These are phyloP conservation scores for Bicyclus anynana DNA, from an alignment of 1,140 invertebrate species.

Conservation along the genomic window DNA sequence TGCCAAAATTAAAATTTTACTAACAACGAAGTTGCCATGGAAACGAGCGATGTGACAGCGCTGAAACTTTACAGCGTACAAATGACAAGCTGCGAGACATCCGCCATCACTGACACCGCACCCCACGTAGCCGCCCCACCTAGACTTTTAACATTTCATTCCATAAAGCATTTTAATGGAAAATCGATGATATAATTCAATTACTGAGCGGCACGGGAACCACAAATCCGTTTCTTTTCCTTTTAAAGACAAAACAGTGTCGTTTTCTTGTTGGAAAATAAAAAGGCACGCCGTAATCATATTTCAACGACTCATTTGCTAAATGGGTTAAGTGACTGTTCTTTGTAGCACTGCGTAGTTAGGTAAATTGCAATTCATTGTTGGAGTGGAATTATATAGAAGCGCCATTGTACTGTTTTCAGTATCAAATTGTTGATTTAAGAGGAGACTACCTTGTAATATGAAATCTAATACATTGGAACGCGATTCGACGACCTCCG, in stretches of 20 bases:
- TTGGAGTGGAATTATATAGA: constrained; percentile 7
- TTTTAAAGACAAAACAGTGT: constrained; percentile 57
- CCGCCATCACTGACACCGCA: neutral
- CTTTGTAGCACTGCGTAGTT: constrained; percentile 15
- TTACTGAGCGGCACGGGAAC: constrained; percentile 57
- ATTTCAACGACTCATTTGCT: constrained; percentile 61
- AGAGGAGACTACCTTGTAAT: no score
- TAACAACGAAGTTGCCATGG: no score
- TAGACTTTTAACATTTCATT: constrained; percentile 68
- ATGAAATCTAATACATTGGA: no score
- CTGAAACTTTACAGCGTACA: no score
- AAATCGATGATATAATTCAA: constrained; percentile 76
- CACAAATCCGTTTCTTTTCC: constrained; percentile 54
- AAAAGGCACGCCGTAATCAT: constrained; percentile 46
- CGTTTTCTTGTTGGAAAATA: constrained; percentile 45
- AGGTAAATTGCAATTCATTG: constrained; percentile 14
- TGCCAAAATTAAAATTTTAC: no score
- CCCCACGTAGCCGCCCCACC: constrained; percentile 44
- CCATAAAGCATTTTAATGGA: constrained; percentile 76
- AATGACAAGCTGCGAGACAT: no score
- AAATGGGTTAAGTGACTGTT: constrained; percentile 52
- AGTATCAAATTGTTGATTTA: neutral
- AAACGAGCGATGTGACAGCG: no score
- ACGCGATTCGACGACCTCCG: no score
- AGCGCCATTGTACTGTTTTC: neutral